These are phyloP conservation scores for Apodemia mormo DNA, from an alignment of 2,888 invertebrate genomes.

Conservation along the genomic window DNA sequence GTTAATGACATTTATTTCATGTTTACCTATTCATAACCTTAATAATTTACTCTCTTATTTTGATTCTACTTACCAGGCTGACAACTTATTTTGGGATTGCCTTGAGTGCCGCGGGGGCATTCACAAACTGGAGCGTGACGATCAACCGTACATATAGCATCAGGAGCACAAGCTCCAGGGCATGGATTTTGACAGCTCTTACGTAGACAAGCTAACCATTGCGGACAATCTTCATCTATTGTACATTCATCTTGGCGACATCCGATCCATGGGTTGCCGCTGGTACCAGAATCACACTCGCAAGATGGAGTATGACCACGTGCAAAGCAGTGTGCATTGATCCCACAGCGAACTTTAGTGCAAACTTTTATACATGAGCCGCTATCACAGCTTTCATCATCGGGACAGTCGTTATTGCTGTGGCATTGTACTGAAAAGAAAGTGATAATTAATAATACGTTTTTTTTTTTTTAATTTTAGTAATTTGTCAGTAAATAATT, in stretches of 20 bases:
- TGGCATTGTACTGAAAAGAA: slow-evolving; percentile 88
- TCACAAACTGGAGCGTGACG: slow-evolving; percentile 90
- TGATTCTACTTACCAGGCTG: slow-evolving; percentile 65
- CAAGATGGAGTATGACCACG: slow-evolving; percentile 91
- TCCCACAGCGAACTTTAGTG: slow-evolving; percentile 89
- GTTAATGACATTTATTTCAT: slow-evolving; percentile 14
- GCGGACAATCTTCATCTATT: slow-evolving; percentile 88
- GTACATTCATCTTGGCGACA: slow-evolving; percentile 91
- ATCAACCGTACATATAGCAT: slow-evolving; percentile 88
- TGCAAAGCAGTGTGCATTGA: slow-evolving; percentile 88
- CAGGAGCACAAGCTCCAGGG: slow-evolving; percentile 89
- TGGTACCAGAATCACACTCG: slow-evolving; percentile 87
- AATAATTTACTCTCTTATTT: not conserved
- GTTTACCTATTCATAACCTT: not conserved
- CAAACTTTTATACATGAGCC: slow-evolving; percentile 91
- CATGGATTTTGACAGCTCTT: slow-evolving; percentile 92
- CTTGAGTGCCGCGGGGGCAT: slow-evolving; percentile 91
- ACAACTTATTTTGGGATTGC: slow-evolving; percentile 88
- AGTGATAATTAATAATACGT: not conserved
- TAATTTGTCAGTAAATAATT: slow-evolving; percentile 33
- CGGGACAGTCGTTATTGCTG: slow-evolving; percentile 91
- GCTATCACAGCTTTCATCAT: slow-evolving; percentile 91
- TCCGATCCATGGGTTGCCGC: slow-evolving; percentile 89
- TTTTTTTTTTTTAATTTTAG: not conserved
- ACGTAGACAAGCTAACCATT: slow-evolving; percentile 88